A percentile compares a stretch with the other conserved stretches of the same genome.
These are phyloP conservation scores for Philereme transversata DNA, from an alignment of 2,888 invertebrate genomes.

Conservation along the genomic window DNA sequence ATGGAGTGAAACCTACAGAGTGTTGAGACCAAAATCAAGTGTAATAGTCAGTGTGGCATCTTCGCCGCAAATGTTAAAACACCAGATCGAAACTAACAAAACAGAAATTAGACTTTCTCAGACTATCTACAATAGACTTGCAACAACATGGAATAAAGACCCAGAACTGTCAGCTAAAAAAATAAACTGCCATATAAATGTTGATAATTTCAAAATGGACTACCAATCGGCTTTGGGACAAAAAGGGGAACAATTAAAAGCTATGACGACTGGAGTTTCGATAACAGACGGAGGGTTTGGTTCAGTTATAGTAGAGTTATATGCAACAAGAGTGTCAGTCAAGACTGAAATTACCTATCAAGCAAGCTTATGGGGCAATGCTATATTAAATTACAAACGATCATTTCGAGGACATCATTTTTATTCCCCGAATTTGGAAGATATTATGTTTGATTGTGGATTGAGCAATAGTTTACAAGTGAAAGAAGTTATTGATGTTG, in stretches of 20 bases:
- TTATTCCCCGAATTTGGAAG: constrained; percentile 38
- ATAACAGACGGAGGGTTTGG: constrained; percentile 10
- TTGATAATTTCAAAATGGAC: constrained; percentile 14
- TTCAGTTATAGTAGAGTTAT: constrained; percentile 20
- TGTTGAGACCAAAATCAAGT: constrained; percentile 21
- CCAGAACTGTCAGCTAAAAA: constrained; percentile 5
- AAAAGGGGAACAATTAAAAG: constrained; percentile 14
- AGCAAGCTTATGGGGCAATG: constrained; percentile 39
- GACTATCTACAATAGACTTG: constrained; percentile 19
- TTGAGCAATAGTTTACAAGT: constrained; percentile 14
- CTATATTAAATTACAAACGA: constrained; percentile 39
- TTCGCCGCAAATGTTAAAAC: constrained; percentile 21
- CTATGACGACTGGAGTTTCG: constrained; percentile 1
- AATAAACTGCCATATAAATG: constrained; percentile 10
- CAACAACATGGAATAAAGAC: constrained; percentile 16
- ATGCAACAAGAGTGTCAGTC: constrained; percentile 19
- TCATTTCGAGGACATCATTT: constrained; percentile 42
- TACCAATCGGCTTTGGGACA: constrained; percentile 13
- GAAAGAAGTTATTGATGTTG: constrained; percentile 17
- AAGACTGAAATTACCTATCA: constrained; percentile 36
- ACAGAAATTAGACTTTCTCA: constrained; percentile 10
- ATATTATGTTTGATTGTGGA: constrained; percentile 36
- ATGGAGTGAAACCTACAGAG: constrained; percentile 31
- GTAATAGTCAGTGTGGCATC: constrained; percentile 4
- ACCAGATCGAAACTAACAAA: constrained; percentile 14